Percentiles rank a stretch among this genome's conserved stretches.
Evolutionary conservation across 37 sponge, comb jelly and placozoan species (phyloP).

Genomic region (Theonella swinhoei): DNA sequence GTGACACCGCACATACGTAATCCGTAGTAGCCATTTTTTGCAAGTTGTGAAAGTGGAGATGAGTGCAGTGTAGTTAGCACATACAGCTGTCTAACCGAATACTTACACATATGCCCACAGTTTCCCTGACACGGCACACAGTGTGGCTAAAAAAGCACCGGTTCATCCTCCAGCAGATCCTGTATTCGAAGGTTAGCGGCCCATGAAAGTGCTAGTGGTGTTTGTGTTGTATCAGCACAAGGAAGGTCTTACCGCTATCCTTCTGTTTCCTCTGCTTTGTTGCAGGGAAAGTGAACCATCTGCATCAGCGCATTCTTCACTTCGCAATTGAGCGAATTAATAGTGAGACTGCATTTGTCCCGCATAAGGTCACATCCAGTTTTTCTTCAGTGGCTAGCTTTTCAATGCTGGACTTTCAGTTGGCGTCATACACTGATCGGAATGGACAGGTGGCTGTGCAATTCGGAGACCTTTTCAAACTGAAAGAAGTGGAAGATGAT

Average conservation of each 20-base stretch:
- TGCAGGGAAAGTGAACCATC: not conserved
- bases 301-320: not conserved
- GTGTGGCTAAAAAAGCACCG: too few relatives aligned
- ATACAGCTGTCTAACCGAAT: too few relatives aligned
- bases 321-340: not conserved
- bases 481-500: not conserved
- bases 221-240: not conserved
- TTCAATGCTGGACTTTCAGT: not conserved
- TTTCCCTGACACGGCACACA: too few relatives aligned
- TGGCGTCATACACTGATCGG: not conserved
- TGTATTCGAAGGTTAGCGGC: too few relatives aligned
- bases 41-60: too few relatives aligned
- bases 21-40: too few relatives aligned
- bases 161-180: too few relatives aligned
- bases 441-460: not conserved
- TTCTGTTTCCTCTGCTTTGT: slow-evolving; percentile 3
- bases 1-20: too few relatives aligned
- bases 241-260: not conserved
- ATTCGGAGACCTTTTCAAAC: not conserved
- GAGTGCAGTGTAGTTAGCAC: too few relatives aligned
- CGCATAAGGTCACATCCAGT: slow-evolving; percentile 1
- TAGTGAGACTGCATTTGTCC: not conserved
- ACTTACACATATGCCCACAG: too few relatives aligned
- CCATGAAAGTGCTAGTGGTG: too few relatives aligned
- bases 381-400: not conserved